Evolutionary conservation across 2,888 invertebrate species (phyloP), one percentile per base, ranked within the genome.

Genomic region (Microctonus hyperodae): DNA sequence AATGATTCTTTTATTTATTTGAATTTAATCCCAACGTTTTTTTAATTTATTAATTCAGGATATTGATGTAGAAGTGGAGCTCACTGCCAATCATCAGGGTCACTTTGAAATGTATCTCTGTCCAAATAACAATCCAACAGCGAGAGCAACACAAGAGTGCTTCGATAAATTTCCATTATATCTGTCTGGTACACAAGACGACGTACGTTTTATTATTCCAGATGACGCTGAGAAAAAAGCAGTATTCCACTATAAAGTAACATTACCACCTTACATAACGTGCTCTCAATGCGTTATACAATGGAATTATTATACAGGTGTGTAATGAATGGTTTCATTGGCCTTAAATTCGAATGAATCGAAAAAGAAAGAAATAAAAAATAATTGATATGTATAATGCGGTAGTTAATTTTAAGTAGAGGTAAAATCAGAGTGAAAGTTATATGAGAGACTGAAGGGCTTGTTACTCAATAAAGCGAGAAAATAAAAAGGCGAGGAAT

Each of bases 251-350:
- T 94, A 94, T 81, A 87, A 89, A 71, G 93, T 95, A 0, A 88
- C 90, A 2, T 85, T 96, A 59, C 96, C 96, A 0, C 87, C 93
- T 0, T 94, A 92, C 76, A 83, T 96, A 2, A 94, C 94, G 0
- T 96, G 96, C 78, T 90, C 92, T 0, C 94, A 95, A 76, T 96
- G 96, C 79, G 93, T 96, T 4, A 81, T 96, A n/a, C 95, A 96
- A 80, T 96, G 96, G 96, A 94, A 91, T 66, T 96, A 96, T 82
- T 92, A 91, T 74, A 95, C 96, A 66, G 93, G 93, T n/a, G n/a
- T n/a, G n/a, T 88, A 78, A 71, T 67, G 63, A 25, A 31, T 33
- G 11, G 44, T 60, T 23, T n/a, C 9, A 25, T 25, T 44, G 51
- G 20, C 37, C 31, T 58, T 35, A 59, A 31, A 48, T 50, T 35